These are phyloP conservation scores for Gymnosoma rotundatum DNA, from an alignment of 2,888 invertebrate genomes.

Conservation along the genomic window DNA sequence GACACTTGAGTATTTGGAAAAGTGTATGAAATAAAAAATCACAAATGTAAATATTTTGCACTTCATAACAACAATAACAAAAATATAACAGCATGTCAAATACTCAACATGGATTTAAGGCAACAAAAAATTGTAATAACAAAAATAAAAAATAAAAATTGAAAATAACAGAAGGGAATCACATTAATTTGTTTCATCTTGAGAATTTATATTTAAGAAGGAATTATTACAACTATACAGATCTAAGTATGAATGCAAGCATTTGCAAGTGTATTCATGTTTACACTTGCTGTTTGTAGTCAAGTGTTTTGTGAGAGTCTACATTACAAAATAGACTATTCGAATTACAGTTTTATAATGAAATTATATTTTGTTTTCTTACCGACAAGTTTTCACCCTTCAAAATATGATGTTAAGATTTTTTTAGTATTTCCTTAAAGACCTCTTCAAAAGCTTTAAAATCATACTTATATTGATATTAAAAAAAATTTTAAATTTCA, in stretches of 20 bases:
- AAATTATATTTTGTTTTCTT: too few relatives aligned
- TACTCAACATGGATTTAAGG: slow-evolving; percentile 22
- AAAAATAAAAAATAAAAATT: not conserved
- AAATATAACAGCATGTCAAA: slow-evolving; percentile 7
- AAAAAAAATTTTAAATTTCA: too few relatives aligned
- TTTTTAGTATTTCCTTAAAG: too few relatives aligned
- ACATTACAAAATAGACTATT: not conserved
- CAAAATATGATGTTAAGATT: too few relatives aligned
- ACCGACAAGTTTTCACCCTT: too few relatives aligned
- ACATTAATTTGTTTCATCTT: slow-evolving; percentile 49
- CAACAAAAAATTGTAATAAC: too few relatives aligned
- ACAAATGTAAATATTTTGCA: slow-evolving; percentile 43
- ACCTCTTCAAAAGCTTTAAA: too few relatives aligned
- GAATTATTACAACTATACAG: not conserved
- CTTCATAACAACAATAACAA: slow-evolving; percentile 35
- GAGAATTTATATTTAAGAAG: slow-evolving; percentile 4
- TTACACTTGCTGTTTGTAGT: slow-evolving; percentile 34
- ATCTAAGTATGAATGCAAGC: too few relatives aligned
- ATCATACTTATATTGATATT: too few relatives aligned
- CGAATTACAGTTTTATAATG: not conserved
- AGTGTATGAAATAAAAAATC: slow-evolving; percentile 34
- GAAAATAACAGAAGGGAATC: slow-evolving; percentile 12
- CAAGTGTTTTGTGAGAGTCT: not conserved
- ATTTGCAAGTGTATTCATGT: not conserved
- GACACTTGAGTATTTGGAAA: slow-evolving; percentile 35